Evolutionary conservation across 2,797 vertebrate genomes (phyloP), one percentile per base, ranked within the genome.

Genomic region (Urosaurus nigricauda): DNA sequence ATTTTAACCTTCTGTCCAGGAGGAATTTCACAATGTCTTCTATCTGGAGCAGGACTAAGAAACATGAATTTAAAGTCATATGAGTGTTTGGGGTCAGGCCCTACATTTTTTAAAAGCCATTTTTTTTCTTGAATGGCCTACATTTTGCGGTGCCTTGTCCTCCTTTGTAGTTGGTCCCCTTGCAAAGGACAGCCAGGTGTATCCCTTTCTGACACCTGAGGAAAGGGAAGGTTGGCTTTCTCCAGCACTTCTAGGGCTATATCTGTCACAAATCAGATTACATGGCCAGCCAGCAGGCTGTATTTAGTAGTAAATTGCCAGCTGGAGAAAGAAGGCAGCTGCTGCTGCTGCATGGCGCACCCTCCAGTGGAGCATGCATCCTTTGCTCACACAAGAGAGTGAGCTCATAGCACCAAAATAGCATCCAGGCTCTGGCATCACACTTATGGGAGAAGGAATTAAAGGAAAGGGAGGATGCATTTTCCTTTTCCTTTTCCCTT

Each of bases 321-420:
- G 1, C 87, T 78, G 82, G 87, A 16, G 5, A 3, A 60, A 60
- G 53, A 51, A 56, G 58, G 3, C 58, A 60, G 40, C 16, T 79
- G 32, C 24, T 6, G 40, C 16, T 79, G 32, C 24, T 6, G 68
- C 43, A 19, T 75, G 26, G 56, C 65, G 79, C 84, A 88, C 88
- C 92, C 88, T 56, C 90, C 71, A 43, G 88, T 24, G 92, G 58
- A 5, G 88, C 43, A 63, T 43, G 92, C 88, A 78, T 58, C 65
- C 47, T 88, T 91, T 75, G n/a, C 71, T 77, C 17, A 9, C 14
- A 37, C 47, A 17, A 68, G 37, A 75, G 77, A 58, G 37, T 86
- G 68, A 90, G 43, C 58, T 83, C 58, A 17, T 82, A 65, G 13
- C 47, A 68, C 47, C 17, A 82, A 83, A 84, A 75, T 65, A 63